Conservation (phyloP, 2,113 vertebrate species). For the Xiphophorus maculatus region DNA sequence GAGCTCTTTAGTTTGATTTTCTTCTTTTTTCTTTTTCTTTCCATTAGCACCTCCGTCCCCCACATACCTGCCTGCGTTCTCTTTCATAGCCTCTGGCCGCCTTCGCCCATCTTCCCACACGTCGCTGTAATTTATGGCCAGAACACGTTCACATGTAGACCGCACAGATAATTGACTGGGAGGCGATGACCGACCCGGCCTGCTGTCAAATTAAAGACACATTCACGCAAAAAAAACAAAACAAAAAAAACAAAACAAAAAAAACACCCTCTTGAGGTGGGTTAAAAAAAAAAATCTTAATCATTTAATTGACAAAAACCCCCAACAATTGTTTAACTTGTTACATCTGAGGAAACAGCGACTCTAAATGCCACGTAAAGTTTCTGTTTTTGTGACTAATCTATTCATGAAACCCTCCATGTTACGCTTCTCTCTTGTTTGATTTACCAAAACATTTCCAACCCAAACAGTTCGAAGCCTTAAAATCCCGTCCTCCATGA, state of each 20-base stretch:
- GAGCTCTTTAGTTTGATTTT: conserved; percentile 11
- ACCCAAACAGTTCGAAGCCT: not conserved
- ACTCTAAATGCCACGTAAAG: not conserved
- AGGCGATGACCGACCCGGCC: not conserved
- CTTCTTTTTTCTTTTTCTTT: not conserved
- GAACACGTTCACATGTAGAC: conserved; percentile 43
- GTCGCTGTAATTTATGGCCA: conserved; percentile 53
- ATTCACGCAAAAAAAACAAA: not conserved
- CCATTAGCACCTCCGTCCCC: conserved; percentile 20
- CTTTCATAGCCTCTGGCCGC: conserved; percentile 45
- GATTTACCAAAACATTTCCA: conserved; percentile 10
- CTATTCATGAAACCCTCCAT: conserved; percentile 16
- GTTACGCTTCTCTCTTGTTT: conserved; percentile 3
- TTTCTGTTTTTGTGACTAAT: not conserved
- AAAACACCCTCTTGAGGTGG: not conserved
- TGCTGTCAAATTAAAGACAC: conserved; percentile 1
- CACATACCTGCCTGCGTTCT: conserved; percentile 33
- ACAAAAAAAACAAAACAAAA: not conserved
- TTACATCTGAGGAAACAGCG: not conserved
- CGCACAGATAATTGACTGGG: conserved; percentile 21
- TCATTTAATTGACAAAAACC: not conserved
- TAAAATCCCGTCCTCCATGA: conserved; percentile 18
- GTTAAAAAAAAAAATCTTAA: not conserved
- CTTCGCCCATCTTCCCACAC: conserved; percentile 58
- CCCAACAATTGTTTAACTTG: not conserved